Evolutionary conservation across 1,140 invertebrate genomes (phyloP).

Genomic region (Asobara japonica): DNA sequence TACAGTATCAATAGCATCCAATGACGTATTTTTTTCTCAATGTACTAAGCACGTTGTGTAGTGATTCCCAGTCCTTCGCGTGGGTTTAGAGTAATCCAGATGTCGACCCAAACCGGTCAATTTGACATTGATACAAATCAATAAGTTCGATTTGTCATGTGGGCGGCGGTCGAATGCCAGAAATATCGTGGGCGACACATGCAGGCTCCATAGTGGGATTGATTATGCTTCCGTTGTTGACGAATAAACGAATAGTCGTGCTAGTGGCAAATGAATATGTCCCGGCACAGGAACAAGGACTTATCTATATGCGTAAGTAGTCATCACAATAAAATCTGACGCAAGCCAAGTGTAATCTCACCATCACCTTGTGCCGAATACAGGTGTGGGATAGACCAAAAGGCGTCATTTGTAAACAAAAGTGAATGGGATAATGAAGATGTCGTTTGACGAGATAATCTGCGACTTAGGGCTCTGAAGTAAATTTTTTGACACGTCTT

Average conservation of each 20-base stretch:
- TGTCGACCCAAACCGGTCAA: neutral
- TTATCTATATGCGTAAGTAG: neutral
- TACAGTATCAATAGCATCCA: too few relatives aligned
- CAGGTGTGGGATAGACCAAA: neutral
- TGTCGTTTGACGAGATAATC: neutral
- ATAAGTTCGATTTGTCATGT: neutral
- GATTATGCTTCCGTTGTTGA: neutral
- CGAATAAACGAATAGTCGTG: neutral
- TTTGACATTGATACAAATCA: conserved; percentile 8
- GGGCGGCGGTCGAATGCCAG: neutral
- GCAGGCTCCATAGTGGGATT: neutral
- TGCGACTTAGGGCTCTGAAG: neutral
- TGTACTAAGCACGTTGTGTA: too few relatives aligned
- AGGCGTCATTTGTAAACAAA: neutral
- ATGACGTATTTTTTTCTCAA: too few relatives aligned
- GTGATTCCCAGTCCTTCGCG: too few relatives aligned
- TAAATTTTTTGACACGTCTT: neutral
- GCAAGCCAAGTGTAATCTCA: neutral
- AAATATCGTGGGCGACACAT: neutral
- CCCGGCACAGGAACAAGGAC: neutral
- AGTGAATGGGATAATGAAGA: neutral
- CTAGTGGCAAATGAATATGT: neutral
- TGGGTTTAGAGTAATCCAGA: neutral
- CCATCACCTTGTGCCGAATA: conserved; percentile 12
- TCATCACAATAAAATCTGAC: neutral